Conservation (phyloP, 2,888 invertebrate genomes). For the Meta bourneti region DNA sequence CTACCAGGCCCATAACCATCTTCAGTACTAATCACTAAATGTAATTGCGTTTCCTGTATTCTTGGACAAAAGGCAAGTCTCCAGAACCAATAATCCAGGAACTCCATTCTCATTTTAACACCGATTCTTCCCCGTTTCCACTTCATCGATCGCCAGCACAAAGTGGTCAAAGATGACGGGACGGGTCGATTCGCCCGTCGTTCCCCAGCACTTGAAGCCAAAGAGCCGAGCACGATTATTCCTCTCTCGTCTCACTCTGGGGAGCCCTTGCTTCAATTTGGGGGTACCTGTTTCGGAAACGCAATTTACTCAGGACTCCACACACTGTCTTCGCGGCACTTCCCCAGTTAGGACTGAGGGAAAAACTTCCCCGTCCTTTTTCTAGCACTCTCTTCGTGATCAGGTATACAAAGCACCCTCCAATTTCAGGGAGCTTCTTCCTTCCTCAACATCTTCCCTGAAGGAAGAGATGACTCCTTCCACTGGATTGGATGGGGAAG, state of each 20-base stretch:
- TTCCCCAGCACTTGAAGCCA: background rate
- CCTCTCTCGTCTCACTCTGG: constrained; percentile 46
- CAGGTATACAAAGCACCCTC: constrained; percentile 59
- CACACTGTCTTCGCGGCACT: constrained; percentile 22
- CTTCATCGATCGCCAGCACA: too few relatives aligned
- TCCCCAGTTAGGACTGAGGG: background rate
- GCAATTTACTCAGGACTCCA: constrained; percentile 54
- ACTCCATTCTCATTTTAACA: too few relatives aligned
- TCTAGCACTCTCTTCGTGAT: constrained; percentile 47
- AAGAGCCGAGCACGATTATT: constrained; percentile 47
- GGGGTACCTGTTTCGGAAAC: constrained; percentile 66
- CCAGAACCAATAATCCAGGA: too few relatives aligned
- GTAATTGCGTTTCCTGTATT: too few relatives aligned
- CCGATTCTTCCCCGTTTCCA: too few relatives aligned
- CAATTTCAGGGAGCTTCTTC: constrained; percentile 51
- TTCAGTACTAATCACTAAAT: too few relatives aligned
- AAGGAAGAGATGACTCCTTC: background rate
- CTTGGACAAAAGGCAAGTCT: too few relatives aligned
- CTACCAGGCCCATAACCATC: too few relatives aligned
- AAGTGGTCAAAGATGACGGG: background rate
- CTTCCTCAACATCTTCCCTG: background rate
- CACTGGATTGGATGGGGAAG: background rate
- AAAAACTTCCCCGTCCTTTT: background rate
- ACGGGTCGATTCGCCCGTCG: background rate
- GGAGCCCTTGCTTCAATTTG: constrained; percentile 72